Evolutionary conservation across 2,113 vertebrate genomes (phyloP), one percentile per base, ranked within the genome.

Genomic region (Hippocampus zosterae): DNA sequence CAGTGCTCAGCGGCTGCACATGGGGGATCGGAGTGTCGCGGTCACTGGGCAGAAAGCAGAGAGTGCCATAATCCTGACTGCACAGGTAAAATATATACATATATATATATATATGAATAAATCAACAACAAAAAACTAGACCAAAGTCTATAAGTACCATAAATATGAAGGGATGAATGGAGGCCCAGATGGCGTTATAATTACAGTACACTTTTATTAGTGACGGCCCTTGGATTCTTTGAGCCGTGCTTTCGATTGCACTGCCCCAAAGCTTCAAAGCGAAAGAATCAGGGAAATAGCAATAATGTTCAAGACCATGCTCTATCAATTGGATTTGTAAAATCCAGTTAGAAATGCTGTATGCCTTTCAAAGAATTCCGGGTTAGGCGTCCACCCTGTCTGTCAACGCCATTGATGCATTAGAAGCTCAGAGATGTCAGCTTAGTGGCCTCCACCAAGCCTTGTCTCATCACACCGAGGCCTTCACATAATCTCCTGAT

Each of bases 31-130:
- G 97, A 99, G 79, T 99, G 97, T 90, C 84, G 95, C 70, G 97
- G 97, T 29, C 96, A 97, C 15, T 98, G 97, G 95, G 96, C 97
- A 0, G 97, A 99, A 84, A 99, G 95, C 90, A 92, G 97, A 73
- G 96, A 98, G 88, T 99, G 97, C 90, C 89, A 92, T 76, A 98
- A 98, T 86, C 93, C 95, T 0, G 96, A 98, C 71, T 99, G 97
- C 78, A 98, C 96, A 80, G 97, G 97, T 98, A 92, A 88, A 90
- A 37, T 37, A 37, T 37, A 29, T 29, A 29, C 3, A n/a, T n/a
- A n/a, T n/a, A n/a, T n/a, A 33, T 33, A 37, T 37, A 5, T 37
- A 37, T 37, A 37, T 37, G 33, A 87, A 33, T 23, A 56, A 23
- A 53, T 2, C 7, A 18, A 2, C 8, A 50, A 92, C 88, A 90